Evolutionary conservation across 2,797 vertebrate species (phyloP).

Genomic region (Spea hammondii): DNA sequence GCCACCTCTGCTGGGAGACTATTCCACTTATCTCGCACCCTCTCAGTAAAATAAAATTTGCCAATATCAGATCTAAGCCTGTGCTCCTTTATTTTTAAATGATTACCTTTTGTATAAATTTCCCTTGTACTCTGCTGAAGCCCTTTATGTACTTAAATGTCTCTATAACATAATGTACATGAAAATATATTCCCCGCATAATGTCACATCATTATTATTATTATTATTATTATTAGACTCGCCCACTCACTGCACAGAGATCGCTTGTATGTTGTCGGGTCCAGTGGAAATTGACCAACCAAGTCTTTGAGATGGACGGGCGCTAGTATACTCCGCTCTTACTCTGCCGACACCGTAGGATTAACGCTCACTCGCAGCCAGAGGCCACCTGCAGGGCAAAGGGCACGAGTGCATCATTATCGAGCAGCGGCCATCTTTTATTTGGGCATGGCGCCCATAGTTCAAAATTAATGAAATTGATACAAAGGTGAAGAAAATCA

Average conservation of each 20-base stretch:
- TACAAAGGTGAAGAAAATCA: no score
- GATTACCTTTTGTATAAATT: no score
- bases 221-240: not conserved
- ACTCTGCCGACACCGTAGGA: not conserved
- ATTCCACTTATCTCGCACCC: not conserved
- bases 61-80: not conserved
- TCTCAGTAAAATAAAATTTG: not conserved
- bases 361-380: no score
- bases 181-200: no score
- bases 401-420: not conserved
- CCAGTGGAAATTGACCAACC: not conserved
- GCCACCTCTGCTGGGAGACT: no score
- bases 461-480: not conserved
- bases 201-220: no score
- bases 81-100: no score
- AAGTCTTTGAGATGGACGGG: not conserved
- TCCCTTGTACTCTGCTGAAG: no score
- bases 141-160: no score
- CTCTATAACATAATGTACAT: no score
- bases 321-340: not conserved
- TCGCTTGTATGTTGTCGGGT: not conserved
- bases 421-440: not conserved
- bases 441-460: not conserved
- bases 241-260: not conserved
- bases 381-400: not conserved